phyloP scores from a whole-genome alignment of 2,113 vertebrate species.

The Pampusana beccarii region DNA sequence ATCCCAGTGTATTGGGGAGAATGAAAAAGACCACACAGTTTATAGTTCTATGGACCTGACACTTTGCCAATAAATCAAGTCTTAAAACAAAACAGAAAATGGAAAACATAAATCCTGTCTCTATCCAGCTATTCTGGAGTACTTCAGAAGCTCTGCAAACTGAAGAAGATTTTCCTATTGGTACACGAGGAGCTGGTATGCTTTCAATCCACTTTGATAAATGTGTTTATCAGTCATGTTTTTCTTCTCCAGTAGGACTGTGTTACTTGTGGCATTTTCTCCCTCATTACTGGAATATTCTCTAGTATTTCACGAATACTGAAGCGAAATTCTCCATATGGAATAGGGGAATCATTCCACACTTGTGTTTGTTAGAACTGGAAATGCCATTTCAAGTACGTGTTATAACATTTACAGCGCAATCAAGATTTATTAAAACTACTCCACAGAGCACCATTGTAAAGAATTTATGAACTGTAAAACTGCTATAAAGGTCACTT shows the following conservation, averaged over 20 bases:
- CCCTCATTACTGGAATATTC: neutral
- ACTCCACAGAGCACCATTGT: slow-evolving; percentile 67
- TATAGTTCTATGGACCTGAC: neutral
- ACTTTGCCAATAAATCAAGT: neutral
- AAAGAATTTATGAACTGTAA: slow-evolving; percentile 80
- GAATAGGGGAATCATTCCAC: neutral
- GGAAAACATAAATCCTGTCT: neutral
- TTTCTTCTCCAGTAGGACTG: neutral
- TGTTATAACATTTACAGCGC: slow-evolving; percentile 67
- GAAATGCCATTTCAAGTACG: slow-evolving; percentile 62
- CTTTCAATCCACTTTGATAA: neutral
- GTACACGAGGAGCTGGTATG: neutral
- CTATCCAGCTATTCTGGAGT: neutral
- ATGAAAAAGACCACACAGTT: neutral
- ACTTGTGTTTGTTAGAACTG: slow-evolving; percentile 51
- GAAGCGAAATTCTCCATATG: neutral
- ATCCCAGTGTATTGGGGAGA: neutral
- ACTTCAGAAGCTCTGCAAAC: neutral
- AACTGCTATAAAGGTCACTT: slow-evolving; percentile 75
- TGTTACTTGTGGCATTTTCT: neutral
- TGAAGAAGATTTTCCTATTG: neutral
- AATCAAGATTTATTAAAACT: slow-evolving; percentile 79
- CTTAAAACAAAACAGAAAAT: neutral
- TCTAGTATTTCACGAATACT: slow-evolving; percentile 28
- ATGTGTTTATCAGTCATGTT: neutral